Evolutionary conservation across 2,888 invertebrate genomes (phyloP), one percentile per base, ranked within the genome.

Genomic region (Cenopis cana): DNA sequence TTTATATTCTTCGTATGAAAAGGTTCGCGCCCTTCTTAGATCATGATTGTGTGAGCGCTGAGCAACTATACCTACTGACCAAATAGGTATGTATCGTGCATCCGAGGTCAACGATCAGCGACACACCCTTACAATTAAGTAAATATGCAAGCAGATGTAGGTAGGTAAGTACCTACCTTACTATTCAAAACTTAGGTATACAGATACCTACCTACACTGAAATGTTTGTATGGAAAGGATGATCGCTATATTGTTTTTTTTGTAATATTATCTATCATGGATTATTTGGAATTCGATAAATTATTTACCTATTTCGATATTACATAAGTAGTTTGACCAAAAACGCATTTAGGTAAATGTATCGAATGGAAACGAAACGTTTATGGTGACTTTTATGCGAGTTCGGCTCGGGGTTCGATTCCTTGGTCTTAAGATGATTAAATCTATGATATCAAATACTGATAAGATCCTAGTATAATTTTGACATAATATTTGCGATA

Each of bases 41-140:
- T n/a, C 8, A 12, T 8, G 46, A 46, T 46, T 46, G 46, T 46
- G 46, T 46, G 14, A 12, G 33, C 33, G 33, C 33, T 46, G n/a
- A 46, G 46, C 46, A 1, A 46, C n/a, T n/a, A n/a, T 46, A 46
- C 46, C 6, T 14, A 46, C 46, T 8, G n/a, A 46, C n/a, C 6
- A 8, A 46, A 46, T 46, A 46, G 5, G 46, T 14, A 46, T n/a
- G 46, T 14, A 46, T 46, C n/a, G 46, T n/a, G n/a, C 46, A 12
- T 46, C n/a, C 46, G 46, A 46, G 46, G 46, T n/a, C 46, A 46
- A 46, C 5, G n/a, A n/a, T 46, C n/a, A 46, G 46, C 46, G 46
- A 46, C 46, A 46, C 46, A 46, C 46, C 46, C 46, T 46, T n/a
- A n/a, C 46, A 14, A 46, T 46, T 46, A 8, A 46, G 46, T 46